Evolutionary conservation across 2,888 invertebrate species (phyloP), one percentile per base, ranked within the genome.

Genomic region (Busseola fusca): DNA sequence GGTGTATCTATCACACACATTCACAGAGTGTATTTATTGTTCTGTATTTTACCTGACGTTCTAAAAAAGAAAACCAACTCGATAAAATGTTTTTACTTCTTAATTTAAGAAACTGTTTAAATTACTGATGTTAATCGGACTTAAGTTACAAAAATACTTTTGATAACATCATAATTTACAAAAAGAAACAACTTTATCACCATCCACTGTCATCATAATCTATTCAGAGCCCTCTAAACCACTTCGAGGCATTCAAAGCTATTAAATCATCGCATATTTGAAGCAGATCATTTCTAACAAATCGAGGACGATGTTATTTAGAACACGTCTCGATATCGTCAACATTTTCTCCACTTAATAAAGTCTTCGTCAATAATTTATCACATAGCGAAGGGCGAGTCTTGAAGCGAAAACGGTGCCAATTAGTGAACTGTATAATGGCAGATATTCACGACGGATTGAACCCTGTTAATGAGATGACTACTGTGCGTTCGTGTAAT

Each of bases 361-460:
- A 81, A 77, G 50, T 74, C 50, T 12, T 80, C 72, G 62, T n/a
- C 27, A 66, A 56, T 76, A 74, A 80, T 85, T 75, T 77, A 82
- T 78, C 75, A 80, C 73, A 79, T 78, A 57, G 64, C 76, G 69
- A 81, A 84, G 71, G 82, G 78, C 69, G 70, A 58, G 69, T 76
- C 69, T 80, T 87, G 87, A 88, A 83, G 73, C 84, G 86, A 84
- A 86, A 88, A 87, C 86, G 85, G 81, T 86, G 89, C 93, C 92
- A 94, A 94, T 94, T 94, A 94, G 89, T 81, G 85, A 87, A 88
- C 82, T 87, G 85, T 88, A 86, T 88, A 90, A 90, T 88, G 87
- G 86, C 84, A 84, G 84, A 88, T 87, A 89, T 88, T 88, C 87
- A 87, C 87, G 87, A 87, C 79, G 87, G 88, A 91, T 90, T 88